Evolutionary conservation across 2,113 vertebrate genomes (phyloP).

Genomic region (Leiothrix lutea): DNA sequence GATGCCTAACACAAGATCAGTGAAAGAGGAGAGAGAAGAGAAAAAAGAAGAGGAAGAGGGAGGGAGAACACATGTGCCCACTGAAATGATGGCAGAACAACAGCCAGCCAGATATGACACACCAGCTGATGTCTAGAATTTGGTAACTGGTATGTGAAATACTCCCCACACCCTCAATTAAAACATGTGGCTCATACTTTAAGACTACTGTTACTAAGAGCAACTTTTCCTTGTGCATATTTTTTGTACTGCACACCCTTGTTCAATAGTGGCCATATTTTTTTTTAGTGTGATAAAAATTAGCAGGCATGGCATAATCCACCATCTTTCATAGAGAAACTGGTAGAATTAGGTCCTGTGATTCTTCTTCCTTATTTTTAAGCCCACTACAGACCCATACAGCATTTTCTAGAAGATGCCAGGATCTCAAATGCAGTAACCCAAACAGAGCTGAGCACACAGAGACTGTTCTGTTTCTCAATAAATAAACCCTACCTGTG

Average conservation of each 20-base stretch:
- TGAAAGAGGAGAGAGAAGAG: not conserved
- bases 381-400: not conserved
- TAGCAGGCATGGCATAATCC: not conserved
- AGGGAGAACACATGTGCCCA: not conserved
- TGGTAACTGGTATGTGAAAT: not conserved
- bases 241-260: not conserved
- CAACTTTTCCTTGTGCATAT: not conserved
- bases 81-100: not conserved
- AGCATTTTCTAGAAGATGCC: not conserved
- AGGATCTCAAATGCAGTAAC: not conserved
- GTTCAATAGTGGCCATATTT: not conserved
- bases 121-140: not conserved
- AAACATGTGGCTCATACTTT: not conserved
- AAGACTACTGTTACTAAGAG: not conserved
- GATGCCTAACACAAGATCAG: not conserved
- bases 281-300: not conserved
- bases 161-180: not conserved
- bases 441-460: not conserved
- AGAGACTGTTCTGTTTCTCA: not conserved
- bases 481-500: constrained; percentile 78
- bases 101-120: not conserved
- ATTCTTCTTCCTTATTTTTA: not conserved
- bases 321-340: not conserved
- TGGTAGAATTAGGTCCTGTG: not conserved
- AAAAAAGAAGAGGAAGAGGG: not conserved